These are phyloP conservation scores for Myripristis murdjan DNA, from an alignment of 2,797 vertebrate genomes.

Conservation along the genomic window DNA sequence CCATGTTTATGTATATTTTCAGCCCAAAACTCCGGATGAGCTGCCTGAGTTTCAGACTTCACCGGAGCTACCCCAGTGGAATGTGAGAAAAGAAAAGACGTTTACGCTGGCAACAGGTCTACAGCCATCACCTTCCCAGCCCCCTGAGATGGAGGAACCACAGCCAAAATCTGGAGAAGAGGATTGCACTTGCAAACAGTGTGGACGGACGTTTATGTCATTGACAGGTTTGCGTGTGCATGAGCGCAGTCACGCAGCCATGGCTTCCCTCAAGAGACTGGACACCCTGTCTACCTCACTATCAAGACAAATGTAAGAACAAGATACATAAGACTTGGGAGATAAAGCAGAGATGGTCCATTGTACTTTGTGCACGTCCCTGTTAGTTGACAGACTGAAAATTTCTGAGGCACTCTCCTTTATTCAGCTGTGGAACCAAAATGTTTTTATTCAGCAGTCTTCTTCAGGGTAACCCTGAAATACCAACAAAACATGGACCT, in stretches of 20 bases:
- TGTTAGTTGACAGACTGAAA: too few relatives aligned
- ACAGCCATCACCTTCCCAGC: not conserved
- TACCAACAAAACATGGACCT: too few relatives aligned
- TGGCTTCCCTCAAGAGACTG: slow-evolving; percentile 89
- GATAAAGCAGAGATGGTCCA: too few relatives aligned
- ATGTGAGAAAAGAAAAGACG: slow-evolving; percentile 10
- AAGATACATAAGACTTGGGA: not conserved
- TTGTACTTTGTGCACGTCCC: too few relatives aligned
- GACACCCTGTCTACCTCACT: slow-evolving; percentile 84
- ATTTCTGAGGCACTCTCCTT: too few relatives aligned
- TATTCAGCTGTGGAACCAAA: too few relatives aligned
- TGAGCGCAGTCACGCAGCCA: slow-evolving; percentile 91
- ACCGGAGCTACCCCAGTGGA: slow-evolving; percentile 27
- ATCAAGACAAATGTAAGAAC: slow-evolving; percentile 90
- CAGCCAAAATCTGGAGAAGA: slow-evolving; percentile 45
- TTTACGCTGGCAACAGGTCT: slow-evolving; percentile 16
- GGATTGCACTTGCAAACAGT: slow-evolving; percentile 87
- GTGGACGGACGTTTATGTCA: slow-evolving; percentile 90
- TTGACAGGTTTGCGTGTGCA: slow-evolving; percentile 91
- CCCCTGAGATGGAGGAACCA: slow-evolving; percentile 34
- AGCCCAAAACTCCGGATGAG: slow-evolving; percentile 37
- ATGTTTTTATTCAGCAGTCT: too few relatives aligned
- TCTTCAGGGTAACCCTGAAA: too few relatives aligned
- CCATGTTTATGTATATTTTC: slow-evolving; percentile 30
- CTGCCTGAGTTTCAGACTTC: slow-evolving; percentile 8